phyloP scores from a whole-genome alignment of 2,797 vertebrate species.

The Acanthurus tractus region DNA sequence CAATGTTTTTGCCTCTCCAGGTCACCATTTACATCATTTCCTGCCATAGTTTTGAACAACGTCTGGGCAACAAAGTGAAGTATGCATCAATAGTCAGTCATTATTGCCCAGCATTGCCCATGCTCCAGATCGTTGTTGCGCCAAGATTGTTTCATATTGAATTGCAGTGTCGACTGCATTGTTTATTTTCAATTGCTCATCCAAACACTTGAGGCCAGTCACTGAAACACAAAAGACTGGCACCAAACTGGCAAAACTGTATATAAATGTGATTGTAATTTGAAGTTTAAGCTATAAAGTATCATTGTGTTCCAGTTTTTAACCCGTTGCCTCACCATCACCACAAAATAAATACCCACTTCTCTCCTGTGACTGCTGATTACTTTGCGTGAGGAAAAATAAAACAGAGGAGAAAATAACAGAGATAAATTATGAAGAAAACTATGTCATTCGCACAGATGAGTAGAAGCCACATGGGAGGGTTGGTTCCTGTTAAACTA shows the following conservation, averaged over 20 bases:
- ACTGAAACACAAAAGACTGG: constrained; percentile 51
- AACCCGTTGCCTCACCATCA: constrained; percentile 49
- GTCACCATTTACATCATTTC: constrained; percentile 86
- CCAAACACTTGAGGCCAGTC: constrained; percentile 55
- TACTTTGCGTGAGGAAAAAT: constrained; percentile 55
- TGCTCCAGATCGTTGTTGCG: constrained; percentile 48
- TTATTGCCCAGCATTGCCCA: constrained; percentile 57
- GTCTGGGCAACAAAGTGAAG: constrained; percentile 70
- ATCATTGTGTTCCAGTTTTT: constrained; percentile 60
- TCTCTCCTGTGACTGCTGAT: constrained; percentile 54
- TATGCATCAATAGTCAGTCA: constrained; percentile 73
- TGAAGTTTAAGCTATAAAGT: constrained; percentile 29
- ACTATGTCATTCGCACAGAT: constrained; percentile 80
- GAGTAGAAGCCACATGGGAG: constrained; percentile 76
- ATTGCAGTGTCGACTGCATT: constrained; percentile 63
- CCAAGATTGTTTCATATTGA: constrained; percentile 65
- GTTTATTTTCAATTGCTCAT: constrained; percentile 66
- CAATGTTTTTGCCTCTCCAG: constrained; percentile 79
- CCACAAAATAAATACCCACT: constrained; percentile 19
- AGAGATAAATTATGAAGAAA: constrained; percentile 77
- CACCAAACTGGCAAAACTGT: constrained; percentile 42
- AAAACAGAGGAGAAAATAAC: constrained; percentile 68
- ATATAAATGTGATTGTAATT: constrained; percentile 31
- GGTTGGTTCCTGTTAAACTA: constrained; percentile 83
- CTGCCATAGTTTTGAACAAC: constrained; percentile 76